These are phyloP conservation scores for Drosophila picticornis DNA, from an alignment of 2,888 invertebrate species.

Conservation along the genomic window DNA sequence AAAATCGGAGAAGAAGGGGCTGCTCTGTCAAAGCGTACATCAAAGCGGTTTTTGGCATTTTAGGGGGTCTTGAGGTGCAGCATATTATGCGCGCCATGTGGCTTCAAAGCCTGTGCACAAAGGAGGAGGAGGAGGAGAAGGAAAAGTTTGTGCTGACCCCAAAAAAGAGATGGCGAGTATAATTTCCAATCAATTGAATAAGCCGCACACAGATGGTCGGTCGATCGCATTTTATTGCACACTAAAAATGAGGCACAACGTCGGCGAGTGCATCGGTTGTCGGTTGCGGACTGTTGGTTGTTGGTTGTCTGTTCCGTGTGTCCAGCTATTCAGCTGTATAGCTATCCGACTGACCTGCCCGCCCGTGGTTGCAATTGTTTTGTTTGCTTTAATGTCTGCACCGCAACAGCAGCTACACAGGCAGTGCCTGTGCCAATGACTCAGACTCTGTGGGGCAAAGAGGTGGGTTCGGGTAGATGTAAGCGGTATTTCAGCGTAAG, in stretches of 20 bases:
- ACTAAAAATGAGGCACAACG: slow-evolving; percentile 67
- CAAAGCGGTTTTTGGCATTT: slow-evolving; percentile 61
- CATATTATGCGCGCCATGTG: slow-evolving; percentile 69
- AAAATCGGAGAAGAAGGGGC: neutral
- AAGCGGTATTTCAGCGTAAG: slow-evolving; percentile 16
- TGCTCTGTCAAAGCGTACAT: slow-evolving; percentile 57
- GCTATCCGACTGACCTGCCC: slow-evolving; percentile 45
- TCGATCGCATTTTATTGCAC: slow-evolving; percentile 74
- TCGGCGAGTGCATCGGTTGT: slow-evolving; percentile 18
- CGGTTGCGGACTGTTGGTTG: neutral
- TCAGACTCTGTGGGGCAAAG: neutral
- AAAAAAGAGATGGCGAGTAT: slow-evolving; percentile 40
- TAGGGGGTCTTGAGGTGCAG: slow-evolving; percentile 49
- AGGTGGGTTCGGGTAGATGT: slow-evolving; percentile 4
- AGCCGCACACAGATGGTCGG: slow-evolving; percentile 49
- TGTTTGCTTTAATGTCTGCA: slow-evolving; percentile 73
- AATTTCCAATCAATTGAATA: slow-evolving; percentile 82
- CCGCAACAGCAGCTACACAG: slow-evolving; percentile 39
- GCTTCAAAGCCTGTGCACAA: slow-evolving; percentile 29
- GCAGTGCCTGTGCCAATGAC: slow-evolving; percentile 11
- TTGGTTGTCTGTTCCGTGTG: slow-evolving; percentile 23
- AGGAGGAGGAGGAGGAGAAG: neutral
- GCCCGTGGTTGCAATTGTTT: slow-evolving; percentile 60
- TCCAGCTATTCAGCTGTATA: slow-evolving; percentile 18
- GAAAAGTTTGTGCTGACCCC: slow-evolving; percentile 56